A percentile compares a stretch with the other conserved stretches of the same genome.
phyloP scores from a whole-genome alignment of 2,113 vertebrate genomes.

The Paramormyrops kingsleyae region DNA sequence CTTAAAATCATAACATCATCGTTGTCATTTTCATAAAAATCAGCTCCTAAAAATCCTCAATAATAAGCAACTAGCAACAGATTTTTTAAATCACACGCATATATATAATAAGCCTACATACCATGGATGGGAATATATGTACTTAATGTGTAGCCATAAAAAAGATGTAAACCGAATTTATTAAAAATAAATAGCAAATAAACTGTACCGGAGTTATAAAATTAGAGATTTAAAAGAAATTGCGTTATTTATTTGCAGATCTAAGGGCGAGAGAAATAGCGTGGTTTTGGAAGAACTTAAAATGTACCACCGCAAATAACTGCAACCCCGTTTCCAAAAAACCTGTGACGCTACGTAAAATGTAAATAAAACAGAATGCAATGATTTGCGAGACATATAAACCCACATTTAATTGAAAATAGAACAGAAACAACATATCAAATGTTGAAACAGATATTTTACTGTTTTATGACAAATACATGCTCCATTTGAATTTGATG shows the following conservation, averaged over 20 bases:
- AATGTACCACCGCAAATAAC: constrained; percentile 12
- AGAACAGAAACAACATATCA: neutral
- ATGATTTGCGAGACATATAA: neutral
- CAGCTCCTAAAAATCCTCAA: neutral
- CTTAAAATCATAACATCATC: neutral
- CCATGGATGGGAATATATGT: neutral
- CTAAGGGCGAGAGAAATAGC: neutral
- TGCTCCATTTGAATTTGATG: neutral
- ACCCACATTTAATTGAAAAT: neutral
- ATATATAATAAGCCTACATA: neutral
- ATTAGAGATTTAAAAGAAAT: neutral
- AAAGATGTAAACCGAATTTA: neutral
- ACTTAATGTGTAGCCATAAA: neutral
- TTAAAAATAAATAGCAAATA: neutral
- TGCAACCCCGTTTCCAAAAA: neutral
- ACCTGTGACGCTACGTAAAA: neutral
- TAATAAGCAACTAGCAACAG: neutral
- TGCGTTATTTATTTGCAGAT: neutral
- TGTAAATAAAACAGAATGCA: neutral
- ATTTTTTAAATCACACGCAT: neutral
- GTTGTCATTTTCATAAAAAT: neutral
- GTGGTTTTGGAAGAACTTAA: constrained; percentile 12
- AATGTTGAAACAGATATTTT: neutral
- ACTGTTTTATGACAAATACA: neutral
- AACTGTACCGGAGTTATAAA: neutral